Evolutionary conservation across 2,113 vertebrate genomes (phyloP).

Genomic region (Aviceda subcristata): DNA sequence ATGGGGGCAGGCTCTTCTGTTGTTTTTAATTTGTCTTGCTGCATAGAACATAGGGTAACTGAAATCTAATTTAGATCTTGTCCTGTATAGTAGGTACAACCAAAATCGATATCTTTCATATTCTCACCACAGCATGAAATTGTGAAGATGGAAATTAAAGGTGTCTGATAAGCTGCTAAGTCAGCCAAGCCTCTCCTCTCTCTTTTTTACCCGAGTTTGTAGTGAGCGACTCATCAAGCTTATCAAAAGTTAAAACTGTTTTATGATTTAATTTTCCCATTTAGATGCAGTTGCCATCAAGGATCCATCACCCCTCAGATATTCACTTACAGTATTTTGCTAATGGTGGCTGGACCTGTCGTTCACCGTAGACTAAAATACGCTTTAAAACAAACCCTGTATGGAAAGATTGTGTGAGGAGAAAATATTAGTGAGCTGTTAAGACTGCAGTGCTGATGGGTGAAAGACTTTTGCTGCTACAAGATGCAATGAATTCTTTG

Average conservation of each 20-base stretch:
- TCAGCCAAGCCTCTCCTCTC: not conserved
- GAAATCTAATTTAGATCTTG: not conserved
- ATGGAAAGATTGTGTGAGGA: not conserved
- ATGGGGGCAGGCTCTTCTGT: not conserved
- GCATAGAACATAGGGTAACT: not conserved
- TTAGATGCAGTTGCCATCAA: not conserved
- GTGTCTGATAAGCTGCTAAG: not conserved
- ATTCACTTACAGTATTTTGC: not conserved
- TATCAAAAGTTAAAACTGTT: not conserved
- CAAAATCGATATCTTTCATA: not conserved
- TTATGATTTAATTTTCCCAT: not conserved
- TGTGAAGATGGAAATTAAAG: conserved; percentile 12
- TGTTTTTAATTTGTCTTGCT: not conserved
- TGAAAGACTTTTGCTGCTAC: not conserved
- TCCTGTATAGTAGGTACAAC: not conserved
- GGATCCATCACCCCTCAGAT: not conserved
- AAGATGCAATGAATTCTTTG: not conserved
- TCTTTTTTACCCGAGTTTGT: not conserved
- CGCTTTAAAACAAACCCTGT: not conserved
- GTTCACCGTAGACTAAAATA: not conserved
- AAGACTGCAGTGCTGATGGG: not conserved
- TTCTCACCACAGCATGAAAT: not conserved
- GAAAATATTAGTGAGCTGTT: not conserved
- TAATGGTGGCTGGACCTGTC: not conserved
- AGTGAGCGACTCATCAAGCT: not conserved